phyloP scores from a whole-genome alignment of 2,797 vertebrate species.

The Fistularia commersonii region DNA sequence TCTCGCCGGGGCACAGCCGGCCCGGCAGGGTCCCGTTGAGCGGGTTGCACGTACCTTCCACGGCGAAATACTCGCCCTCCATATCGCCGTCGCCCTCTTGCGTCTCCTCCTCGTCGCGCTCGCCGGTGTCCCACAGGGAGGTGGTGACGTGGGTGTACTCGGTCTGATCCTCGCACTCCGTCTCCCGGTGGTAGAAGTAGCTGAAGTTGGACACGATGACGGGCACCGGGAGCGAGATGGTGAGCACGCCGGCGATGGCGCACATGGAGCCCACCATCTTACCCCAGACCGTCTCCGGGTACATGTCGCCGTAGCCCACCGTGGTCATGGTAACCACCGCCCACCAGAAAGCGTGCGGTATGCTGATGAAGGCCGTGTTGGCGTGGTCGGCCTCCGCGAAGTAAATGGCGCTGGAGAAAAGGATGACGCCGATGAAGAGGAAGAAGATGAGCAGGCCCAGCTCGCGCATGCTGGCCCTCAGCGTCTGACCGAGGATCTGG shows the following conservation, averaged over 20 bases:
- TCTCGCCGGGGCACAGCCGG: slow-evolving; percentile 57
- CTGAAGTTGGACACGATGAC: slow-evolving; percentile 93
- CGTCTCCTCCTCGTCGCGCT: slow-evolving; percentile 35
- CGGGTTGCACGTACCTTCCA: slow-evolving; percentile 55
- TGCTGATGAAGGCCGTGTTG: slow-evolving; percentile 82
- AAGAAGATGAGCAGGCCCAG: slow-evolving; percentile 89
- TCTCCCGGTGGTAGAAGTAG: slow-evolving; percentile 90
- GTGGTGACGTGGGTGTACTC: slow-evolving; percentile 76
- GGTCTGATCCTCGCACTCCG: slow-evolving; percentile 73
- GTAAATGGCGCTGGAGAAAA: slow-evolving; percentile 89
- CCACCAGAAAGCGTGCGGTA: slow-evolving; percentile 92
- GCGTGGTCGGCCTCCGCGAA: slow-evolving; percentile 86
- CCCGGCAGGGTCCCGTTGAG: slow-evolving; percentile 67
- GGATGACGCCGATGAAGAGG: slow-evolving; percentile 87
- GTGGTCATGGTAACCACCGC: slow-evolving; percentile 93
- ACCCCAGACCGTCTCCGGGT: slow-evolving; percentile 83
- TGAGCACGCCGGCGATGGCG: slow-evolving; percentile 88
- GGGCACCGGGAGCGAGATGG: slow-evolving; percentile 87
- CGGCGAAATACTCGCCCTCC: slow-evolving; percentile 62
- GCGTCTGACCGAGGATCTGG: slow-evolving; percentile 87
- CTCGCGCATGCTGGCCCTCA: slow-evolving; percentile 86
- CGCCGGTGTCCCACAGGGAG: slow-evolving; percentile 53
- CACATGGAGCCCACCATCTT: slow-evolving; percentile 89
- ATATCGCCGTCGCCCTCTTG: slow-evolving; percentile 44
- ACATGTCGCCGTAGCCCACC: slow-evolving; percentile 90